A percentile compares a stretch with the other conserved stretches of the same genome.
These are phyloP conservation scores for Pagrus major DNA, from an alignment of 2,113 vertebrate species.

Conservation along the genomic window DNA sequence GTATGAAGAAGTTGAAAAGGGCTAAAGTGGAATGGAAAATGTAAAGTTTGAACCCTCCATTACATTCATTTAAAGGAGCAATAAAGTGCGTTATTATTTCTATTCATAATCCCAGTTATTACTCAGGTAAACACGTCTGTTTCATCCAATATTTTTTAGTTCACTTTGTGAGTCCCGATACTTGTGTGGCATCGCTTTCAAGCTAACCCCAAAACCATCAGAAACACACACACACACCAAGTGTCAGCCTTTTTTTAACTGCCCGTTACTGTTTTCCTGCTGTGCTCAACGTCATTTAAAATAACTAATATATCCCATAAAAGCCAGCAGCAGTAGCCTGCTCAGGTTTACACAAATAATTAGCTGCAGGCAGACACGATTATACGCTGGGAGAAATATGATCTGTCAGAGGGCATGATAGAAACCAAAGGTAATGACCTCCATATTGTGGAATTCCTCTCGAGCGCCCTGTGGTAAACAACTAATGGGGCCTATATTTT, in stretches of 20 bases:
- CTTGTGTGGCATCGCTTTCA: constrained; percentile 54
- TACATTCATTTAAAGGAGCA: not conserved
- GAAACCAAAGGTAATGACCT: constrained; percentile 73
- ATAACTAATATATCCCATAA: constrained; percentile 76
- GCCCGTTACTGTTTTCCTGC: constrained; percentile 62
- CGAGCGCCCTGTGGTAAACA: constrained; percentile 64
- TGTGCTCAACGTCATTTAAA: constrained; percentile 73
- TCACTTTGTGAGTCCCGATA: constrained; percentile 7
- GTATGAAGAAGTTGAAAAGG: not conserved
- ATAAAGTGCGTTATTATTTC: not conserved
- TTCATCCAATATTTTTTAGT: constrained; percentile 10
- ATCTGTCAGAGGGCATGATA: constrained; percentile 61
- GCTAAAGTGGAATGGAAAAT: not conserved
- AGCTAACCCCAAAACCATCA: constrained; percentile 30
- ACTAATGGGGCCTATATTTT: constrained; percentile 2
- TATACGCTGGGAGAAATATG: constrained; percentile 72
- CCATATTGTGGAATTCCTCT: constrained; percentile 44
- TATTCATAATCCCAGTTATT: not conserved
- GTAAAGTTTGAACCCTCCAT: not conserved
- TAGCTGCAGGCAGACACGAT: constrained; percentile 77
- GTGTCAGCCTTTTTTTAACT: constrained; percentile 67
- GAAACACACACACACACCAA: constrained; percentile 35
- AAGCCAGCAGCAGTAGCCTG: constrained; percentile 70
- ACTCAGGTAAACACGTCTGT: not conserved
- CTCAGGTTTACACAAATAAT: constrained; percentile 76